Evolutionary conservation across 92 coral and sea anemone species (phyloP).

Genomic region (Zoanthus sansibaricus): DNA sequence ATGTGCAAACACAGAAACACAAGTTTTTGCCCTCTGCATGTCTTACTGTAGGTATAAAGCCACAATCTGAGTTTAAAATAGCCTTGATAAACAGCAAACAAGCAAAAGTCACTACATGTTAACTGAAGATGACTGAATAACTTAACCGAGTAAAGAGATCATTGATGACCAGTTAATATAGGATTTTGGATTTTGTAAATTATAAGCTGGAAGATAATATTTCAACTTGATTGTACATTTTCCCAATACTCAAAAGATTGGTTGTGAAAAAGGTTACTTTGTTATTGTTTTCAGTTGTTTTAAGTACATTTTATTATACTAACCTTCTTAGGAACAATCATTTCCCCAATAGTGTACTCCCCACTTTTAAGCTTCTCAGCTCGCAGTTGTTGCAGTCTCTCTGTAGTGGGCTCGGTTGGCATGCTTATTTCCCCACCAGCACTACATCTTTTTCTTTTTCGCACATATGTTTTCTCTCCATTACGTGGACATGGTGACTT

Average conservation of each 20-base stretch:
- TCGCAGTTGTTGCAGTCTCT: conserved; percentile 29
- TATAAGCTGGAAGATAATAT: no score
- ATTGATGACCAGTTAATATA: no score
- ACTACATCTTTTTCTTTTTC: conserved; percentile 65
- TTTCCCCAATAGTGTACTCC: conserved; percentile 61
- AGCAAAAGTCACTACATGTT: conserved; percentile 2
- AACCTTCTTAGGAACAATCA: conserved; percentile 70
- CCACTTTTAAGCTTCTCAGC: conserved; percentile 48
- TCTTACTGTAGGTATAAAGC: no score
- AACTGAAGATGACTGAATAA: neutral
- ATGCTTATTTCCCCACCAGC: conserved; percentile 70
- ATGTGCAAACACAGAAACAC: neutral
- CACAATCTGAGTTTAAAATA: no score
- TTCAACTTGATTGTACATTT: no score
- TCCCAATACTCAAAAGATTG: no score
- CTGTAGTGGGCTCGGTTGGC: conserved; percentile 55
- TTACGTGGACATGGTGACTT: conserved; percentile 9
- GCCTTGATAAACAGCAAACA: conserved; percentile 3
- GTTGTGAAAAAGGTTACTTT: no score
- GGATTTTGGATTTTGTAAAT: no score
- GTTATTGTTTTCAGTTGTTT: no score
- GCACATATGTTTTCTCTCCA: conserved; percentile 16
- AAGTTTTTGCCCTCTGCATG: neutral
- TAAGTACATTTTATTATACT: neutral
- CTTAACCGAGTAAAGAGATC: no score